Conservation (phyloP, 1,140 invertebrate species). For the Apis dorsata region DNA sequence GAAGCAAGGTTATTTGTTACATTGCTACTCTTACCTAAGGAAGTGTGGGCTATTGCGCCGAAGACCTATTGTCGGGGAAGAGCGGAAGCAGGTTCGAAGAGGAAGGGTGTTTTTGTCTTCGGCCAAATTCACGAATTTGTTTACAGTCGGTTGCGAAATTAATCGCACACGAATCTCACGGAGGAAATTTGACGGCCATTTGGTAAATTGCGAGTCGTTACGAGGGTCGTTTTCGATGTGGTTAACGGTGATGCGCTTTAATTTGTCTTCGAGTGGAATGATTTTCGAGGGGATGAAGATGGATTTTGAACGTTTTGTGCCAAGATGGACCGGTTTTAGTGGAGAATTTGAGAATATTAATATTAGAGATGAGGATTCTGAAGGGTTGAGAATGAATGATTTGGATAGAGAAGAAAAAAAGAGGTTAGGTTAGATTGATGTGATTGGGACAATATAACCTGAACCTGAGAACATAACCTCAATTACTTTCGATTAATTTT, state of each 20-base stretch:
- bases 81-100: conserved; percentile 26
- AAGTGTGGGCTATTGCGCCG: conserved; percentile 64
- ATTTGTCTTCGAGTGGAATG: conserved; percentile 8
- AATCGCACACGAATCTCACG: conserved; percentile 19
- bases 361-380: background rate
- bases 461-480: too few relatives aligned
- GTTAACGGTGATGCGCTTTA: background rate
- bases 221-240: background rate
- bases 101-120: conserved; percentile 22
- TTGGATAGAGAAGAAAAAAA: background rate
- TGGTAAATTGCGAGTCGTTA: conserved; percentile 29
- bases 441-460: too few relatives aligned
- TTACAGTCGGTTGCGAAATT: conserved; percentile 7
- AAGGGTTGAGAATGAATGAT: background rate
- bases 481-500: too few relatives aligned
- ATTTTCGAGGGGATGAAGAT: background rate
- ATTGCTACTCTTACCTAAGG: conserved; percentile 59
- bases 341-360: background rate
- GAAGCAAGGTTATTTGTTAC: conserved; percentile 62
- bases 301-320: background rate
- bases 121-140: conserved; percentile 34
- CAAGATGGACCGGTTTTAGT: background rate
- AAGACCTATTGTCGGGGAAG: conserved; percentile 53
- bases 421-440: too few relatives aligned
- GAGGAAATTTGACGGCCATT: background rate